Evolutionary conservation across 2,113 vertebrate genomes (phyloP), one percentile per base, ranked within the genome.

Genomic region (Stictonetta naevosa): DNA sequence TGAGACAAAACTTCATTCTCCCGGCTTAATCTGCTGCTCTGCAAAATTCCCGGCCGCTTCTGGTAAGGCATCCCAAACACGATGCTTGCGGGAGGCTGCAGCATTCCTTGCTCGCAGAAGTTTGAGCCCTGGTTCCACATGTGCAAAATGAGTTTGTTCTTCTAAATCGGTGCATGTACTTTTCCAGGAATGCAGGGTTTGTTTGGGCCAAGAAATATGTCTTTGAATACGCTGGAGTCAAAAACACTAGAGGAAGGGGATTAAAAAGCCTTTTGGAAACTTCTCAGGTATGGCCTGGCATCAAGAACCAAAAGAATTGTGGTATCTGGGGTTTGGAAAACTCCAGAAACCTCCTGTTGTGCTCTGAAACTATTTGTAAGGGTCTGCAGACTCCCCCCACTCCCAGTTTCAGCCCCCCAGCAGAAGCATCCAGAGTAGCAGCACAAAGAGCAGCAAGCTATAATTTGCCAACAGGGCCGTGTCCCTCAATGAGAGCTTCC

Each of bases 401-500:
- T 78, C 48, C 9, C 26, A 4, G 5, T 83, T 69, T 38, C 33
- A 15, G 3, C 19, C 25, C 20, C 13, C 1, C 0, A 1, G 5
- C 48, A 93, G 83, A 78, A 69, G 13, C 71, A n/a, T 13, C 81
- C 33, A 36, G 48, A 0, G 1, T 18, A 63, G 68, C 82, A 81
- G 90, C 83, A 71, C 19, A 8, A 73, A 34, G 83, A 92, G 58
- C 93, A 92, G 77, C 91, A 59, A 58, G 92, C 86, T 89, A 81
- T 74, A 89, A 96, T 96, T 93, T 96, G 93, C 81, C 66, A 66
- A 15, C 18, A 52, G 74, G 48, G 77, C 90, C 8, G 34, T 31
- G 83, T 94, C 93, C 92, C 90, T 97, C 96, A 96, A 94, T 96
- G 96, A 97, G 95, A 92, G 78, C 96, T 96, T 95, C 96, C 93